Evolutionary conservation across 1,140 invertebrate genomes (phyloP).

Genomic region (Caligus rogercresseyi): DNA sequence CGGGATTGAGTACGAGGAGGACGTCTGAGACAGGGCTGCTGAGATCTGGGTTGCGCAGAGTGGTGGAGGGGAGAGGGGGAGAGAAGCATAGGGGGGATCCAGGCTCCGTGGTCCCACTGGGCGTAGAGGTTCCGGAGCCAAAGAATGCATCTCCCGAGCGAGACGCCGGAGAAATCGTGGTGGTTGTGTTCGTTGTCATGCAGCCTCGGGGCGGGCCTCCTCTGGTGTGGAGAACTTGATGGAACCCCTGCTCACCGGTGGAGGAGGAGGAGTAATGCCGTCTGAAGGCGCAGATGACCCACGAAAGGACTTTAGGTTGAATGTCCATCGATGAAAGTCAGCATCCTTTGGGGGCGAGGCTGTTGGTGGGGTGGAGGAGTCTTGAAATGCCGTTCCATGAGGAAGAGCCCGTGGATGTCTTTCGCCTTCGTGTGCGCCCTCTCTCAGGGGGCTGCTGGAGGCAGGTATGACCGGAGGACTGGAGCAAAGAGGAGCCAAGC

Average conservation of each 20-base stretch:
- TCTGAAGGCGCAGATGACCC: too few species aligned
- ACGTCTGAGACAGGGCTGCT: background rate
- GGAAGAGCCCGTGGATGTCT: background rate
- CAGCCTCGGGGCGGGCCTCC: background rate
- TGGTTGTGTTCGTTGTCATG: background rate
- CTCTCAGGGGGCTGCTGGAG: background rate
- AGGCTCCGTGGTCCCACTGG: background rate
- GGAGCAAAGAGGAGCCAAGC: background rate
- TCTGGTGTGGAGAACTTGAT: background rate
- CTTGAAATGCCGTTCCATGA: background rate
- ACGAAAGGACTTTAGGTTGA: background rate
- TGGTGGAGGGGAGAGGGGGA: constrained; percentile 2
- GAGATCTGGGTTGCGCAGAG: too few species aligned
- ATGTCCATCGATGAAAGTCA: background rate
- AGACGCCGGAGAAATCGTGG: background rate
- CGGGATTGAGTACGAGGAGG: constrained; percentile 12
- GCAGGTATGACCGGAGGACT: background rate
- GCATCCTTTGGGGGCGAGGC: background rate
- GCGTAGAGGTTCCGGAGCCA: constrained; percentile 9
- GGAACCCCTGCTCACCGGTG: background rate
- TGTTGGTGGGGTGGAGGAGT: background rate
- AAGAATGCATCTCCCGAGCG: background rate
- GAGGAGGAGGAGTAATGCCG: too few species aligned
- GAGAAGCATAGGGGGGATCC: background rate
- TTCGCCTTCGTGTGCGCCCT: background rate